Conservation (phyloP, 2,113 vertebrate genomes). For the Actenoides lindsayi region DNA sequence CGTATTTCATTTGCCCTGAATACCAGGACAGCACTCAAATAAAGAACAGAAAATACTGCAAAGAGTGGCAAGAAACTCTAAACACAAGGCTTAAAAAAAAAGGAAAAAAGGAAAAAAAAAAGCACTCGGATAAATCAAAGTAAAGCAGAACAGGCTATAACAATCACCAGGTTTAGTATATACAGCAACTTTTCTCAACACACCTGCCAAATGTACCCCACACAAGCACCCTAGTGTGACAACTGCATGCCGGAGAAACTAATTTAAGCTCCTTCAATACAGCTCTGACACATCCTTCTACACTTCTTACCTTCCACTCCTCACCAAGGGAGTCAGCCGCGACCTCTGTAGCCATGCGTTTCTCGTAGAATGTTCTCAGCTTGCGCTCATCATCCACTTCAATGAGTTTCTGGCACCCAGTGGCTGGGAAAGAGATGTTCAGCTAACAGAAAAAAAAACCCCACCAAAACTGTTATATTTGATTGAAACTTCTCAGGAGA, state of each 20-base stretch:
- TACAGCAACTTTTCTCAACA: rapidly evolving
- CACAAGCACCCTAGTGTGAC: rapidly evolving
- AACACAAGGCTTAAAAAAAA: not conserved
- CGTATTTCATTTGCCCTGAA: not conserved
- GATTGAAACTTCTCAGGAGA: rapidly evolving
- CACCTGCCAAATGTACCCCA: rapidly evolving
- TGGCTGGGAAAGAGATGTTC: slow-evolving; percentile 98
- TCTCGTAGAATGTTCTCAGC: slow-evolving; percentile 95
- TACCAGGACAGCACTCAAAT: rapidly evolving
- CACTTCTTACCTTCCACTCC: slow-evolving; percentile 91
- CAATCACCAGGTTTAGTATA: rapidly evolving
- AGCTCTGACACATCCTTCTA: rapidly evolving
- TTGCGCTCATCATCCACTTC: slow-evolving; percentile 98
- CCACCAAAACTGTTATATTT: rapidly evolving
- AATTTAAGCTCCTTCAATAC: rapidly evolving
- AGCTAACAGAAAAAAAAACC: slow-evolving; percentile 69
- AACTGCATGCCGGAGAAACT: rapidly evolving
- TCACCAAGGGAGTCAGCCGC: slow-evolving; percentile 93
- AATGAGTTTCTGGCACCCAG: slow-evolving; percentile 97
- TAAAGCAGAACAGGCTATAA: rapidly evolving
- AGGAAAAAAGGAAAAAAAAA: not conserved
- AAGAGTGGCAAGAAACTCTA: not conserved
- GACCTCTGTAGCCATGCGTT: slow-evolving; percentile 96
- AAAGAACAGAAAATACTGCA: not conserved
- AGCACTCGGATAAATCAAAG: rapidly evolving